Evolutionary conservation across 1,140 invertebrate genomes (phyloP), one percentile per base, ranked within the genome.

Genomic region (Hormaphis cornu): DNA sequence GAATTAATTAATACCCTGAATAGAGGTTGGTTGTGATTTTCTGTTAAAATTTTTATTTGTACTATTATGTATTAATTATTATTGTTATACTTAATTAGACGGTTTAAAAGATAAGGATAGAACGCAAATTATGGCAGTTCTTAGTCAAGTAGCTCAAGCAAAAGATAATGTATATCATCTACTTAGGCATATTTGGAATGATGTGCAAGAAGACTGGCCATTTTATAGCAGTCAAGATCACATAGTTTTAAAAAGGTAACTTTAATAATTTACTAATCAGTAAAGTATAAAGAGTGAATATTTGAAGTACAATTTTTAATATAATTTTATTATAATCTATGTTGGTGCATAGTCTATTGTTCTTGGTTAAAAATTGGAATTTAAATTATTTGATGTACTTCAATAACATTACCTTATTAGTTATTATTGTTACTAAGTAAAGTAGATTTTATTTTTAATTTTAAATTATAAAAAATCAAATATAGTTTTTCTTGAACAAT

Each of bases 121-220:
- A 74, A 84, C 83, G 75, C 78, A 84, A 75, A 58, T 76, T 56
- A 82, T 92, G 73, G 86, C 83, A 75, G 84, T 82, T 72, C 80
- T 97, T 73, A 87, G 86, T 73, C 86, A 89, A 76, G 86, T 96
- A 70, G 86, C 90, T 69, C 81, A 78, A 48, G 81, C 91, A 76
- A 88, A 89, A 76, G 90, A 95, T 78, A 95, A 95, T 80, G 86
- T 86, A 72, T 96, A 91, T 80, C 86, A 90, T 75, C 81, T 97
- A 76, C 83, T 87, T 58, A 86, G 89, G 74, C 84, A 89, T 75
- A 81, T 91, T 71, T 96, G 92, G 90, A 91, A 90, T 77, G 92
- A 96, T 76, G 91, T 97, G 53, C 87, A 90, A 74, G 89, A 92
- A 75, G 91, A 96, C 76, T 97, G 93, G 93, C 89, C 90, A 42